Evolutionary conservation across 2,888 invertebrate species (phyloP), one percentile per base, ranked within the genome.

Genomic region (Diarsia brunnea): DNA sequence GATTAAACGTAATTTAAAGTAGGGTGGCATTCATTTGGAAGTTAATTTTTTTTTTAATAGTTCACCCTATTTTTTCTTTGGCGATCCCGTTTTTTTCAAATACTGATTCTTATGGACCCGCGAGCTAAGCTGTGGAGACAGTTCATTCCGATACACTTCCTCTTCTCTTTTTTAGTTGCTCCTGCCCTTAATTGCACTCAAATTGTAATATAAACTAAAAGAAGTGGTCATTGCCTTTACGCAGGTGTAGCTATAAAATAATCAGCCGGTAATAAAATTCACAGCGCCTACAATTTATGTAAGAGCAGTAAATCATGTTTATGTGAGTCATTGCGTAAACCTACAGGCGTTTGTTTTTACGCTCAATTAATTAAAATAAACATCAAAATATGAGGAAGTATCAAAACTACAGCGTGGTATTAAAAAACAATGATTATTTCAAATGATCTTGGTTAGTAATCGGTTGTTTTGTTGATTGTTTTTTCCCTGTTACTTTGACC

Each of bases 21-120:
- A 82, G 85, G 87, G 87, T 85, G 60, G 66, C 87, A 55, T 58
- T 74, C 10, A 24, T 61, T 87, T 67, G 2, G 38, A 14, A 51
- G 10, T 45, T 12, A 1, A 12, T 45, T 45, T 38, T 38, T 38
- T 38, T 38, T 38, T 38, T 5, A 38, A 38, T 38, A 38, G 0
- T 38, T 0, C 4, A 7, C 0, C 8, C 38, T n/a, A 3, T 7
- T 38, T 63, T 27, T 47, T 24, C 21, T 16, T 61, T 4, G 19
- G 21, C 11, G 31, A 31, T 7, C n/a, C 10, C 7, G 8, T 43
- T 38, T 38, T 14, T 16, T 66, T 51, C 38, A 16, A 24, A 49
- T 14, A 24, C 5, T 53, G 12, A 3, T 4, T 43, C 4, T 4
- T 14, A 16, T 8, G n/a, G 19, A 27, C 16, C 55, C 55, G 8